These are phyloP conservation scores for Eueremaeus valkanovi DNA, from an alignment of 2,888 invertebrate species.

Conservation along the genomic window DNA sequence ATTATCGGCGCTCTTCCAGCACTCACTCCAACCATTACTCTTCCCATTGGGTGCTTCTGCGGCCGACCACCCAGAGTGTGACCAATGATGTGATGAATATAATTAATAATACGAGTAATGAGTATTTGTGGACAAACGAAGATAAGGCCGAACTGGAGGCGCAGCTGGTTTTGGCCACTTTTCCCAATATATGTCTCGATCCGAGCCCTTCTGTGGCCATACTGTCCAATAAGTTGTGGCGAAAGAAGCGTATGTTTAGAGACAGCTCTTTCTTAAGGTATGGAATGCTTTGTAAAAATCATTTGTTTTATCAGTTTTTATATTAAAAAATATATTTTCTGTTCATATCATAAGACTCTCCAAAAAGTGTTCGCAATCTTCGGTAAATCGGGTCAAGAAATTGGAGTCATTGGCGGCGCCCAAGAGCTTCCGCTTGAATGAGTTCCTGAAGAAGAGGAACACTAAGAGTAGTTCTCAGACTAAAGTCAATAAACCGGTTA, in stretches of 20 bases:
- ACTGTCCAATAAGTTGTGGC: constrained; percentile 65
- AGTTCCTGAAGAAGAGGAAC: constrained; percentile 55
- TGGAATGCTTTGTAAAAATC: too few relatives aligned
- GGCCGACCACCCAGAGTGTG: constrained; percentile 52
- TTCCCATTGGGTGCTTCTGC: constrained; percentile 51
- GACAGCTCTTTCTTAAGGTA: constrained; percentile 32
- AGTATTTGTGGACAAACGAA: constrained; percentile 64
- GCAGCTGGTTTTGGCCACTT: constrained; percentile 75
- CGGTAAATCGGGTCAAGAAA: constrained; percentile 81
- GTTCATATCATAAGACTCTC: constrained; percentile 19
- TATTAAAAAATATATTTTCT: not conserved
- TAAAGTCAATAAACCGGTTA: constrained; percentile 49
- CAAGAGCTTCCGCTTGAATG: constrained; percentile 70
- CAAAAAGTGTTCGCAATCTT: constrained; percentile 57
- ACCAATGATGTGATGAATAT: constrained; percentile 49
- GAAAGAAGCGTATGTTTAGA: constrained; percentile 37
- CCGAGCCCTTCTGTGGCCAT: constrained; percentile 76
- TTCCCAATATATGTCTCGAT: constrained; percentile 81
- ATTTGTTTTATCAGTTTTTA: constrained; percentile 30
- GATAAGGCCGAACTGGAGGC: constrained; percentile 76
- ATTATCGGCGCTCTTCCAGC: constrained; percentile 50
- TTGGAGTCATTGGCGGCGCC: constrained; percentile 76
- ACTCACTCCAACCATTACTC: constrained; percentile 48
- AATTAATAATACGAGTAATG: constrained; percentile 52
- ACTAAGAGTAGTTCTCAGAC: constrained; percentile 43